These are phyloP conservation scores for Bradysia coprophila DNA, from an alignment of 1,140 invertebrate genomes.

Conservation along the genomic window DNA sequence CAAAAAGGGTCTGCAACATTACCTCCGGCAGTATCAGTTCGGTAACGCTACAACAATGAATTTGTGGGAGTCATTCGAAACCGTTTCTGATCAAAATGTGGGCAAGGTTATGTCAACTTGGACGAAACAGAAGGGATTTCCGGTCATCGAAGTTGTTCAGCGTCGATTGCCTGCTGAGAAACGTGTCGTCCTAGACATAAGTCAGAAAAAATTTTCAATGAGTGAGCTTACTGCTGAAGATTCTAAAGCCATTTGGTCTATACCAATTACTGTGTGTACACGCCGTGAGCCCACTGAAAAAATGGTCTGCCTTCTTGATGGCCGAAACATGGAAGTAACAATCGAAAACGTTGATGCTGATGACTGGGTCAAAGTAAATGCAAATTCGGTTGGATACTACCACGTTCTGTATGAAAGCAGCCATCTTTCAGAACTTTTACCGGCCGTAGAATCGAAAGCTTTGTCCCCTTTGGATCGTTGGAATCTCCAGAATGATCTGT, in stretches of 20 bases:
- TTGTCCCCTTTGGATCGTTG: slow-evolving; percentile 81
- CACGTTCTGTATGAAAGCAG: slow-evolving; percentile 69
- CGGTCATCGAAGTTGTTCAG: slow-evolving; percentile 51
- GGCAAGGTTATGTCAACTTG: slow-evolving; percentile 84
- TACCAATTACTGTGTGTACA: slow-evolving; percentile 71
- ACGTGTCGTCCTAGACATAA: no score
- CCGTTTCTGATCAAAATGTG: slow-evolving; percentile 83
- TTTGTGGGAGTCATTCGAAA: slow-evolving; percentile 78
- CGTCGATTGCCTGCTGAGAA: slow-evolving; percentile 33
- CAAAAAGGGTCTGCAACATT: slow-evolving; percentile 84
- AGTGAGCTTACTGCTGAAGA: no score
- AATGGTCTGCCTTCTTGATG: slow-evolving; percentile 42
- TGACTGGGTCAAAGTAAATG: slow-evolving; percentile 81
- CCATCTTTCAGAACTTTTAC: slow-evolving; percentile 57
- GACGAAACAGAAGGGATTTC: slow-evolving; percentile 89
- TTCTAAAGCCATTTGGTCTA: no score
- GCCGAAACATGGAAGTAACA: slow-evolving; percentile 41
- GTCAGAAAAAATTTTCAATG: no score
- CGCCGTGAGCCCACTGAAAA: slow-evolving; percentile 42
- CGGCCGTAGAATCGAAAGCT: slow-evolving; percentile 55
- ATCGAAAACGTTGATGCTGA: slow-evolving; percentile 45
- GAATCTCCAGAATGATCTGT: slow-evolving; percentile 80
- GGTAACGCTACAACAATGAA: slow-evolving; percentile 87
- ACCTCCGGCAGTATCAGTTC: slow-evolving; percentile 74
- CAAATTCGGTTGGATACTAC: slow-evolving; percentile 63